Percentiles rank a stretch among this genome's conserved stretches.
phyloP scores from a whole-genome alignment of 2,888 invertebrate genomes.

The Calliopum simillimum region DNA sequence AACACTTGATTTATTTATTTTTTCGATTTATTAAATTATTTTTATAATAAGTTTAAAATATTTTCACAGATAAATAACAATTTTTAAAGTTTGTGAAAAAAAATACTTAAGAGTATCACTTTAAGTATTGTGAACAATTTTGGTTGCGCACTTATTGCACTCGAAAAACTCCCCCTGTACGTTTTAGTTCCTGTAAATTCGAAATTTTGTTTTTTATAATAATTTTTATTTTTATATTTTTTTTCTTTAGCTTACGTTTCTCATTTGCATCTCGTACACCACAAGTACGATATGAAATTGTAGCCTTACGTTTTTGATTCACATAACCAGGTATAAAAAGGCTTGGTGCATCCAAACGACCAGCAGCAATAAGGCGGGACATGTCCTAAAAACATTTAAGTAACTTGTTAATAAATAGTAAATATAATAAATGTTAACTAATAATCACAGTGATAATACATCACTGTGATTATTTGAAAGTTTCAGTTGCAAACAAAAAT shows the following conservation, averaged over 20 bases:
- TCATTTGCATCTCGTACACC: slow-evolving; percentile 82
- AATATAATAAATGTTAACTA: too few relatives aligned
- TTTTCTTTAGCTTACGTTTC: slow-evolving; percentile 67
- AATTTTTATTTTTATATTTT: slow-evolving; percentile 31
- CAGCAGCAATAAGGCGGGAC: slow-evolving; percentile 78
- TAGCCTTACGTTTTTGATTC: slow-evolving; percentile 76
- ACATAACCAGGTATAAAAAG: slow-evolving; percentile 83
- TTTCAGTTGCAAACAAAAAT: too few relatives aligned
- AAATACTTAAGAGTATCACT: not conserved
- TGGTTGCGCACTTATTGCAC: slow-evolving; percentile 46
- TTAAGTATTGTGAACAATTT: slow-evolving; percentile 40
- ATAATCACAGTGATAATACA: too few relatives aligned
- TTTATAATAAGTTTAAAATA: not conserved
- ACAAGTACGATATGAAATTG: slow-evolving; percentile 80
- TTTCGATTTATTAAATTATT: too few relatives aligned
- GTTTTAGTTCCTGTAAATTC: slow-evolving; percentile 51
- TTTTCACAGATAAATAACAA: not conserved
- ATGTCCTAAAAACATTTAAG: slow-evolving; percentile 69
- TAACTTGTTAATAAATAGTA: not conserved
- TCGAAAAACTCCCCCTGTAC: slow-evolving; percentile 46
- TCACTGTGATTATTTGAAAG: too few relatives aligned
- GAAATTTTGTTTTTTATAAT: slow-evolving; percentile 48
- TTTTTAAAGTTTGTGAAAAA: not conserved
- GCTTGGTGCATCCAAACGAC: slow-evolving; percentile 80
- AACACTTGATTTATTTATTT: not conserved